These are phyloP conservation scores for Horisme vitalbata DNA, from an alignment of 2,888 invertebrate species.

Conservation along the genomic window DNA sequence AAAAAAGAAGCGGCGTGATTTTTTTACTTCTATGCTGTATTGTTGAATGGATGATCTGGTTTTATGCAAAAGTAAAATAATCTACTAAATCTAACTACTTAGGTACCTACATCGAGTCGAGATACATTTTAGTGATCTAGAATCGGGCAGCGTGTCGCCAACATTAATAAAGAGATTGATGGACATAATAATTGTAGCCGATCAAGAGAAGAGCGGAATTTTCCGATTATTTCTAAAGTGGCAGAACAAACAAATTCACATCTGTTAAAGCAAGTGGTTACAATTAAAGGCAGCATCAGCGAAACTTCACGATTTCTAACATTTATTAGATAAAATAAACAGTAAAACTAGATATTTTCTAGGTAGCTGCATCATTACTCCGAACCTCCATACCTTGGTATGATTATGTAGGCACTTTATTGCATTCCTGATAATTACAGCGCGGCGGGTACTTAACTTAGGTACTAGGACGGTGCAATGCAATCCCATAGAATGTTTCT, in stretches of 20 bases:
- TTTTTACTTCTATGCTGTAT: too few species aligned
- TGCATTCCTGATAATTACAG: too few species aligned
- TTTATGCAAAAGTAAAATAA: neutral
- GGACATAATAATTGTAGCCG: slow-evolving; percentile 66
- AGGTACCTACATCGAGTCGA: slow-evolving; percentile 5
- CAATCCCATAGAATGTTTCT: neutral
- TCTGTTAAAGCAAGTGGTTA: neutral
- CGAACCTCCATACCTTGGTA: too few species aligned
- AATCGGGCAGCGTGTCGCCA: slow-evolving; percentile 40
- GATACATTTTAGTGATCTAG: slow-evolving; percentile 31
- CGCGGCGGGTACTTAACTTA: too few species aligned
- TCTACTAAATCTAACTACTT: too few species aligned
- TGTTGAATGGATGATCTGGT: too few species aligned
- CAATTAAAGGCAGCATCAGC: neutral
- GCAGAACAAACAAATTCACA: slow-evolving; percentile 5
- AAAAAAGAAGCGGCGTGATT: too few species aligned
- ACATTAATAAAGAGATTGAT: slow-evolving; percentile 51
- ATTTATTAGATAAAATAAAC: neutral
- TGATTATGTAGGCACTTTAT: too few species aligned
- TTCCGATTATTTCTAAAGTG: slow-evolving; percentile 60
- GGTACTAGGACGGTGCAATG: neutral
- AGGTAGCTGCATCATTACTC: too few species aligned
- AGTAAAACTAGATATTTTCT: too few species aligned
- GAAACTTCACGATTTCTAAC: neutral
- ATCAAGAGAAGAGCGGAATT: slow-evolving; percentile 63